phyloP scores from a whole-genome alignment of 2,888 invertebrate genomes.

The Caradrina clavipalpis region DNA sequence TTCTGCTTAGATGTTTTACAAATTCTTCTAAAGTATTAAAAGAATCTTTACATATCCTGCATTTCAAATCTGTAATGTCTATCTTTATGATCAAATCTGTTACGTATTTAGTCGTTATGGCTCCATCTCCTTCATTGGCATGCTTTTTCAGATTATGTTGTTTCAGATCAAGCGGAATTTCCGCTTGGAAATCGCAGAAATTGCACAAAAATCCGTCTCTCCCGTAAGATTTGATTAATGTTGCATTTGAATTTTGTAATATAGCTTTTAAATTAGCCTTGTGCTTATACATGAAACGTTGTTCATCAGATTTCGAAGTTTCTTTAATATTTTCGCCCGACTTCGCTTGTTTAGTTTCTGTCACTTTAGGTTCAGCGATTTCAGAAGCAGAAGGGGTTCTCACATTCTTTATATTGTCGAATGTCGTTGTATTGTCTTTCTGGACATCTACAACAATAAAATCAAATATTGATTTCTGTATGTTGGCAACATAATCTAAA shows the following conservation, averaged over 20 bases:
- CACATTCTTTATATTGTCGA: conserved; percentile 13
- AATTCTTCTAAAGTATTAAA: conserved; percentile 70
- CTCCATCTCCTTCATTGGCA: conserved; percentile 61
- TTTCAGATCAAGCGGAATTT: conserved; percentile 71
- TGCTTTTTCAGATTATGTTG: conserved; percentile 65
- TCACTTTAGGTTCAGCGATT: not conserved
- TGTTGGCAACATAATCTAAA: not conserved
- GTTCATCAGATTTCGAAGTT: conserved; percentile 13
- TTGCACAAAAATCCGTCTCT: conserved; percentile 73
- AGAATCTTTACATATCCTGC: conserved; percentile 69
- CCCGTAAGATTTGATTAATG: conserved; percentile 70
- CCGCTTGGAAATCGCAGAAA: conserved; percentile 67
- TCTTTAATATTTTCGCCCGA: not conserved
- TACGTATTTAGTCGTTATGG: conserved; percentile 62
- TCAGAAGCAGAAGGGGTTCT: conserved; percentile 1
- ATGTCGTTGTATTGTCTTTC: conserved; percentile 55
- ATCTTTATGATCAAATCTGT: conserved; percentile 71
- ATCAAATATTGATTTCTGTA: conserved; percentile 30
- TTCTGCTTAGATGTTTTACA: conserved; percentile 69
- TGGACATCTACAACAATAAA: conserved; percentile 64
- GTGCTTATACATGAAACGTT: conserved; percentile 66
- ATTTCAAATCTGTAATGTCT: conserved; percentile 76
- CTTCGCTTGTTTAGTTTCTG: not conserved
- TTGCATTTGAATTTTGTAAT: conserved; percentile 74
- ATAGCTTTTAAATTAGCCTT: conserved; percentile 70